Evolutionary conservation across 2,888 invertebrate species (phyloP).

Genomic region (Drosophila nr. perissopoda): DNA sequence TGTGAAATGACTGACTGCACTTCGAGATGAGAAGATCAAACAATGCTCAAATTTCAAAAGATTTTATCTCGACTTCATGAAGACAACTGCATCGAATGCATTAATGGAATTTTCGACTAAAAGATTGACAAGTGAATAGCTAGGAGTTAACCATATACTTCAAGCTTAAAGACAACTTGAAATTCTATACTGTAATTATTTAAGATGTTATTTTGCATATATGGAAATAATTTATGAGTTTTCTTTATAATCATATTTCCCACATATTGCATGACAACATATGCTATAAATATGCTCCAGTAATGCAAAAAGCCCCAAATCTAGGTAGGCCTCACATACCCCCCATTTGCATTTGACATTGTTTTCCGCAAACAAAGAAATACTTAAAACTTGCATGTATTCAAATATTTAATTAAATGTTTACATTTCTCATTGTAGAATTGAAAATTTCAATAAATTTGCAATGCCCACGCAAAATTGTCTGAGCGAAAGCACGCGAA

Average conservation of each 20-base stretch:
- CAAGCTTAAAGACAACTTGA: background rate
- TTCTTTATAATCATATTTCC: background rate
- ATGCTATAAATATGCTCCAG: background rate
- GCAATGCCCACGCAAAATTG: constrained; percentile 48
- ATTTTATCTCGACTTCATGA: background rate
- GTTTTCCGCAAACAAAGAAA: background rate
- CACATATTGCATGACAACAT: background rate
- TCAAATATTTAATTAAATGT: constrained; percentile 29
- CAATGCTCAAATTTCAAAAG: constrained; percentile 22
- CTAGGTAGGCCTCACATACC: background rate
- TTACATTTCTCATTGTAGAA: constrained; percentile 44
- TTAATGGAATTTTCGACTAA: background rate
- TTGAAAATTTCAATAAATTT: constrained; percentile 46
- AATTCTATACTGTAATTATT: background rate
- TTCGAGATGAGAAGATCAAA: constrained; percentile 50
- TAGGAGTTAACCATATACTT: background rate
- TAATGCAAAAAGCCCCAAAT: background rate
- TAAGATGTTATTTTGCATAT: background rate
- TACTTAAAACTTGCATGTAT: constrained; percentile 15
- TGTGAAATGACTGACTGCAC: constrained; percentile 6
- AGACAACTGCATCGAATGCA: background rate
- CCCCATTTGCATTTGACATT: background rate
- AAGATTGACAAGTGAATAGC: background rate
- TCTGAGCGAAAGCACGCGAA: constrained; percentile 48
- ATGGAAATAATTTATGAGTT: background rate